Base-by-base conservation (phyloP, 1,140 invertebrate species). In the Diabrotica virgifera region DNA sequence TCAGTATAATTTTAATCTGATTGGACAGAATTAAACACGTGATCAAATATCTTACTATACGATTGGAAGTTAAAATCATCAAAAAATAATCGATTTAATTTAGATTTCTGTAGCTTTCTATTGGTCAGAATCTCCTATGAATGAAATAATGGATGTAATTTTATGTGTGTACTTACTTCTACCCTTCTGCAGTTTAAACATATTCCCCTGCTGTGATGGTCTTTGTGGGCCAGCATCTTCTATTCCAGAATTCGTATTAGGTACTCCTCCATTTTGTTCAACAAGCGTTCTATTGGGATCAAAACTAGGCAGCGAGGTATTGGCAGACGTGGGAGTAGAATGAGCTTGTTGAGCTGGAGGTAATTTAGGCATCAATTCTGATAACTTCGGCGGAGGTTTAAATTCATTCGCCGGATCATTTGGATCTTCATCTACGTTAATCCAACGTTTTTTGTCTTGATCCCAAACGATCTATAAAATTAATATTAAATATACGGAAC, bases 381-480 rank as follows among this genome's bases (percentile, higher is more conserved):
- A 72, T 77, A 88, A 87, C 78, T 89, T 92, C 6, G 90, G 90
- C 50, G 93, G 93, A 66, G 92, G 91, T 69, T 89, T 88, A 52
- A 89, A 79, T 37, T 86, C 82, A 52, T 74, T 77, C 7, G 83
- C 76, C n/a, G 78, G 74, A 37, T 82, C 85, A 5, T 88, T 87
- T 9, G 82, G 85, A 73, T 87, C 87, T 52, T 86, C 89, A 71
- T 93, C 91, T 53, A 86, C 86, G 78, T 96, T 93, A n/a, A 86
- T 83, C 94, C 95, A 97, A 66, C 85, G 85, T 71, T 95, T 93
- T 68, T 86, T 88, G 7, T 89, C 85, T 60, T 87, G 83, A 83
- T 96, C 93, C 93, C 94, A 97, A 12, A 96, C 90, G 82, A 97
- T 96, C 92, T 94, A 69, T 53, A 36, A 66, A 70, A 62, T 72